phyloP scores from a whole-genome alignment of 2,888 invertebrate species.

The Clistopyga incitator region DNA sequence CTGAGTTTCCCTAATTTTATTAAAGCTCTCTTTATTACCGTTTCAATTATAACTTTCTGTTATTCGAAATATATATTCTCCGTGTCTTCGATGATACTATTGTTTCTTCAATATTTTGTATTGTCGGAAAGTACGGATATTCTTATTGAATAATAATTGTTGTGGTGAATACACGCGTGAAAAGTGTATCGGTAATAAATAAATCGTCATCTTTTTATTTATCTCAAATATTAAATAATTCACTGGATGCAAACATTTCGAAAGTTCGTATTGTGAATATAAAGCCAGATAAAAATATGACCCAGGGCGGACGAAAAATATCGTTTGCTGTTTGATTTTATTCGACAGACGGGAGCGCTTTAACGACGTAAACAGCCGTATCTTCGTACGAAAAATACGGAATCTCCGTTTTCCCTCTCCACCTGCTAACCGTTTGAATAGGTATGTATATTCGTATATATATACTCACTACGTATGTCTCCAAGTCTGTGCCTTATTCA shows the following conservation, averaged over 20 bases:
- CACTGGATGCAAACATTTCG: too few species aligned
- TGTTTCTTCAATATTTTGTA: neutral
- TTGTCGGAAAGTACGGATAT: too few species aligned
- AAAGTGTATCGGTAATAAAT: too few species aligned
- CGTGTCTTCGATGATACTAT: neutral
- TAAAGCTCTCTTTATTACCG: too few species aligned
- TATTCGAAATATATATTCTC: too few species aligned
- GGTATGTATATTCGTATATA: neutral
- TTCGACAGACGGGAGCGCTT: slow-evolving; percentile 4
- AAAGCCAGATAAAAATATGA: neutral
- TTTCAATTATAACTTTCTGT: too few species aligned
- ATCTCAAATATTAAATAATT: too few species aligned
- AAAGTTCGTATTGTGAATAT: neutral
- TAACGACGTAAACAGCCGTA: slow-evolving; percentile 37
- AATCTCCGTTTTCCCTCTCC: slow-evolving; percentile 30
- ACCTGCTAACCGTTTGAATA: slow-evolving; percentile 1
- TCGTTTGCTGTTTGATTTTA: slow-evolving; percentile 29
- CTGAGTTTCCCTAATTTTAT: too few species aligned
- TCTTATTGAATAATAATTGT: too few species aligned
- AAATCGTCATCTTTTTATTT: too few species aligned
- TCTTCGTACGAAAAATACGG: slow-evolving; percentile 45
- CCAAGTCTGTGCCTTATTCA: slow-evolving; percentile 16
- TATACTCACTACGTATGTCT: neutral
- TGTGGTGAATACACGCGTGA: too few species aligned
- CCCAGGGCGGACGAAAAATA: neutral